Percentiles rank a stretch among this genome's conserved stretches.
Conservation (phyloP, 2,113 vertebrate species). For the Fregata magnificens region DNA sequence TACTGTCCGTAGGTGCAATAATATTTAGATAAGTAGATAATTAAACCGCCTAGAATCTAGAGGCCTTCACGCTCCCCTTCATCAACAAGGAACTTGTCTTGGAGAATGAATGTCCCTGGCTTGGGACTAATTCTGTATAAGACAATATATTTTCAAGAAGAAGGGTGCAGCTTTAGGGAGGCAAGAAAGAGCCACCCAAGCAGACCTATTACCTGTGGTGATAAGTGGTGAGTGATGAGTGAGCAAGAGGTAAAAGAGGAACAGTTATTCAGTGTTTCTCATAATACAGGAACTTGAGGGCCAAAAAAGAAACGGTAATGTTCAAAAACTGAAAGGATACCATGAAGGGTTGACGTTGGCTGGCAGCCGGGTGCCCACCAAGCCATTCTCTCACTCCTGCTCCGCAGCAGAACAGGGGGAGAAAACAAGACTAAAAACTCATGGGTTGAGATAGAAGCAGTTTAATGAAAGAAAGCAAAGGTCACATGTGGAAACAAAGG, state of each 20-base stretch:
- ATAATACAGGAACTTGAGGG: neutral
- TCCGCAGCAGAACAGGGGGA: rapidly evolving
- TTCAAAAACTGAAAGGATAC: neutral
- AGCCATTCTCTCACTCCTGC: neutral
- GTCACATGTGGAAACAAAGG: neutral
- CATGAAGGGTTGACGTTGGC: rapidly evolving
- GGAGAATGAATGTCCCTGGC: neutral
- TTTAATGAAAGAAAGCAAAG: neutral
- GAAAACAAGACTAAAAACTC: neutral
- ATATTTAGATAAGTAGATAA: conserved; percentile 57
- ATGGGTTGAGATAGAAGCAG: neutral
- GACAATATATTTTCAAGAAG: neutral
- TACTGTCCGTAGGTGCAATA: conserved; percentile 27
- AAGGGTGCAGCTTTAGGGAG: neutral
- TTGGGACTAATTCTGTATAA: neutral
- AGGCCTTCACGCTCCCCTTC: neutral
- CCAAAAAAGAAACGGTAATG: rapidly evolving
- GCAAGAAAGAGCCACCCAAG: rapidly evolving
- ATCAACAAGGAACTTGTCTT: neutral
- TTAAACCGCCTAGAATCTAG: conserved; percentile 22
- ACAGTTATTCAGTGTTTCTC: neutral
- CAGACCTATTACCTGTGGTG: neutral
- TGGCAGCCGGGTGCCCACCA: rapidly evolving
- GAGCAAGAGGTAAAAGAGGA: neutral
- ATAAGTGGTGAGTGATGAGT: too few relatives aligned